Base-by-base conservation (phyloP, 2,888 invertebrate species). In the Heliconius aoede region DNA sequence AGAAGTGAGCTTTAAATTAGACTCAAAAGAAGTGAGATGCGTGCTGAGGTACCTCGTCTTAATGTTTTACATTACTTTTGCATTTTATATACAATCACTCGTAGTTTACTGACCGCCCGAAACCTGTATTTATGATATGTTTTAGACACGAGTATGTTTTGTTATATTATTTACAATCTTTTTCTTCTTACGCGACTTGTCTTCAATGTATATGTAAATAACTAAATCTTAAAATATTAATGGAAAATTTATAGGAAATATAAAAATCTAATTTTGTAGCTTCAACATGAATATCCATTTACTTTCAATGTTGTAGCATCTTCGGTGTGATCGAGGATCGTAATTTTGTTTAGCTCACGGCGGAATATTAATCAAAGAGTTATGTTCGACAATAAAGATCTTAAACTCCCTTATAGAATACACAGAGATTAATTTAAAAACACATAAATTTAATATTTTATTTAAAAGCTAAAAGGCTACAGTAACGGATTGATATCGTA, bases 1-100 rank as follows among this genome's bases (percentile, higher is more conserved):
- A 73, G 67, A 65, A 51, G 62, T 55, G 60, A 3, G 46, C 28
- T 64, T 46, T 30, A 72, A 62, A 62, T 62, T 62, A 72, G 62
- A 72, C 40, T 72, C 9, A 36, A 30, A 18, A 46, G 46, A 46
- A 46, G 46, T 36, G 58, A 26, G 32, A 32, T 58, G 15, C 24
- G 26, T 26, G 58, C 26, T 30, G 21, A 58, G 36, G 21, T 21
- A 69, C 55, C 4, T 5, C 30, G 68, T n/a, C 32, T 60, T 72
- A 60, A 60, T 72, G 11, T 72, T 36, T 46, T 60, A 9, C 30
- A 69, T 8, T 28, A 9, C 5, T 26, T 58, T 36, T 69, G 0
- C 36, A 36, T 65, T 64, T 24, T 24, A 65, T 15, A 24, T 36
- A 64, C 13, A 21, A n/a, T 36, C 18, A 36, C 24, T 65, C n/a